These are phyloP conservation scores for Oscheius sp. DNA, from an alignment of 1,140 invertebrate species.

Conservation along the genomic window DNA sequence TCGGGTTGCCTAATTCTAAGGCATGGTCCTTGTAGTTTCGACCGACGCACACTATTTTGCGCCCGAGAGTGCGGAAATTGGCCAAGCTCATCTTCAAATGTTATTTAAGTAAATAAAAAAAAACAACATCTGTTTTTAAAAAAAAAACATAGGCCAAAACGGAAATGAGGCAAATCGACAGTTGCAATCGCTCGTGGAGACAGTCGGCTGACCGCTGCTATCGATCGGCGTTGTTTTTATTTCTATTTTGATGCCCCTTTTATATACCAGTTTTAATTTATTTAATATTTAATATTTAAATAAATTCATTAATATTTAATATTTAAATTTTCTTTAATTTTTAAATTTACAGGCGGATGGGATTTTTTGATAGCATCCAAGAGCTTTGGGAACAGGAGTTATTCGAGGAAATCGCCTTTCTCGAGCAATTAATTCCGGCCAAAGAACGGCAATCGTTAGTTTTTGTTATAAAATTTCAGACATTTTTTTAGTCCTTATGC, in stretches of 20 bases:
- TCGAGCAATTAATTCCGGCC: neutral
- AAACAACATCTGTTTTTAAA: neutral
- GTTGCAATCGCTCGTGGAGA: too few relatives aligned
- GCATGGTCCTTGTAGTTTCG: constrained; percentile 69
- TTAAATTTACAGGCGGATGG: neutral
- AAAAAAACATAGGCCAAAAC: neutral
- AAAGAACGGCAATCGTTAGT: neutral
- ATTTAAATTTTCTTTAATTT: neutral
- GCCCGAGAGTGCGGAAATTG: constrained; percentile 60
- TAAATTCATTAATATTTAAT: neutral
- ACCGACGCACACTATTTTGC: constrained; percentile 68
- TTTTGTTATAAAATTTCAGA: neutral
- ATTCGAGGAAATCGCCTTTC: neutral
- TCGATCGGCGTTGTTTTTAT: too few relatives aligned
- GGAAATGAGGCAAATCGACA: neutral
- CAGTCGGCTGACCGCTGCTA: too few relatives aligned
- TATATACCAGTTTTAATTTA: neutral
- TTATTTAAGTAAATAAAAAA: neutral
- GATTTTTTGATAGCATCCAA: neutral
- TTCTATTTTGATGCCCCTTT: too few relatives aligned
- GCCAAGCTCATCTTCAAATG: constrained; percentile 26
- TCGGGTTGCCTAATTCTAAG: constrained; percentile 68
- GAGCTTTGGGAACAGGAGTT: neutral
- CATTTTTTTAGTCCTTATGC: neutral
- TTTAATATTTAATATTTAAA: neutral